Evolutionary conservation across 1,140 invertebrate genomes (phyloP).

Genomic region (Hycleus cichorii): DNA sequence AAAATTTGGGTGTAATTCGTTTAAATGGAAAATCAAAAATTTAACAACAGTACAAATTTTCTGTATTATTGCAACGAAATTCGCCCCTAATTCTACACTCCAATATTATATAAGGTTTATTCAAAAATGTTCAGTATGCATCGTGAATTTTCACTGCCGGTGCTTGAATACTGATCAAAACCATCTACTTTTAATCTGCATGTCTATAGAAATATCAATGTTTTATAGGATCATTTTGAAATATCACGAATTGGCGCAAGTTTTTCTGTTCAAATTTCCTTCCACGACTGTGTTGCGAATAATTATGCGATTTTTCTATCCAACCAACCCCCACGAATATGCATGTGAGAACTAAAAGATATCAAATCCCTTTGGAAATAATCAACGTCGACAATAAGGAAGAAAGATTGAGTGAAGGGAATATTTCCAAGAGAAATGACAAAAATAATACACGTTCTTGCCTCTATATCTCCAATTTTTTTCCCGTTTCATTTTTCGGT

Average conservation of each 20-base stretch:
- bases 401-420: conserved; percentile 18
- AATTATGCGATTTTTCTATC: conserved; percentile 7
- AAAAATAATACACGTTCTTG: conserved; percentile 18
- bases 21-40: too few species aligned
- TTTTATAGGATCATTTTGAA: too few species aligned
- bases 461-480: too few species aligned
- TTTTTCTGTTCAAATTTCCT: conserved; percentile 3
- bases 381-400: not conserved
- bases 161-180: conserved; percentile 15
- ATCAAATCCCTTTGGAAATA: conserved; percentile 18
- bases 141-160: conserved; percentile 12
- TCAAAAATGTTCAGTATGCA: conserved; percentile 16
- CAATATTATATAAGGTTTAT: too few species aligned
- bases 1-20: too few species aligned
- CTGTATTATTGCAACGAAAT: not conserved
- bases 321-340: not conserved
- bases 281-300: not conserved
- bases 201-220: conserved; percentile 4
- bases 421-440: conserved; percentile 22
- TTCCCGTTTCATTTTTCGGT: too few species aligned
- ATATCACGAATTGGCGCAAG: not conserved
- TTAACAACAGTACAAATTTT: not conserved
- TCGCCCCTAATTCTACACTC: not conserved
- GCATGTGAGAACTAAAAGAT: conserved; percentile 11
- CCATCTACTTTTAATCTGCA: conserved; percentile 20